Evolutionary conservation across 2,113 vertebrate species (phyloP).

Genomic region (Dicaeum eximium): DNA sequence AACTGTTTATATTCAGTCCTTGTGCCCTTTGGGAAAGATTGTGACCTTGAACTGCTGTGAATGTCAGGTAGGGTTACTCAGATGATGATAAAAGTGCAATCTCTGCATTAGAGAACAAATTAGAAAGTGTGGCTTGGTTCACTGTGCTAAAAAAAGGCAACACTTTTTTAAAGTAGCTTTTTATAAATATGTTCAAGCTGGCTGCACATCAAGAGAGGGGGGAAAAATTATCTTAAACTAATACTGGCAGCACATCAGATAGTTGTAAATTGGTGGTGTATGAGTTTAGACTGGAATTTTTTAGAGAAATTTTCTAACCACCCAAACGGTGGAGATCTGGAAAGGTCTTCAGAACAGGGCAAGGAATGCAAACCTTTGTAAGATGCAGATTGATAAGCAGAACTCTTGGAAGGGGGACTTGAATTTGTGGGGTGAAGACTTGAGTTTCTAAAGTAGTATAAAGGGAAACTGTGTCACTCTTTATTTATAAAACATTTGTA

Average conservation of each 20-base stretch:
- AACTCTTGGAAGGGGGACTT: neutral
- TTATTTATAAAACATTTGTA: neutral
- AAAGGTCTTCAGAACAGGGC: neutral
- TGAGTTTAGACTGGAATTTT: neutral
- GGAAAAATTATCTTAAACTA: neutral
- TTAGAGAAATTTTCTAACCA: neutral
- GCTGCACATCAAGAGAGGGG: neutral
- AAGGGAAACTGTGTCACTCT: neutral
- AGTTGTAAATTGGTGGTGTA: neutral
- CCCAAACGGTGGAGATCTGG: neutral
- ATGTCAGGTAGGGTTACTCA: neutral
- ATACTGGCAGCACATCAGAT: slow-evolving; percentile 14
- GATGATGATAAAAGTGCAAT: neutral
- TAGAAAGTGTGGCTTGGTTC: neutral
- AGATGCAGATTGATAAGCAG: neutral
- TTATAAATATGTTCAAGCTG: neutral
- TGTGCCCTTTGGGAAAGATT: neutral
- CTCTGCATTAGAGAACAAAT: neutral
- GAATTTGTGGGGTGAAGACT: neutral
- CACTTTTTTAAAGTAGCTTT: neutral
- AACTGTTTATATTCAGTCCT: neutral
- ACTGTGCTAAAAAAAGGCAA: neutral
- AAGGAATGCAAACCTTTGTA: neutral
- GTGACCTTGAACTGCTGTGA: neutral
- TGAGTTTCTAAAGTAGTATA: neutral